Percentiles rank a stretch among this genome's conserved stretches.
These are phyloP conservation scores for Apteryx mantelli DNA, from an alignment of 2,113 vertebrate genomes.

Conservation along the genomic window DNA sequence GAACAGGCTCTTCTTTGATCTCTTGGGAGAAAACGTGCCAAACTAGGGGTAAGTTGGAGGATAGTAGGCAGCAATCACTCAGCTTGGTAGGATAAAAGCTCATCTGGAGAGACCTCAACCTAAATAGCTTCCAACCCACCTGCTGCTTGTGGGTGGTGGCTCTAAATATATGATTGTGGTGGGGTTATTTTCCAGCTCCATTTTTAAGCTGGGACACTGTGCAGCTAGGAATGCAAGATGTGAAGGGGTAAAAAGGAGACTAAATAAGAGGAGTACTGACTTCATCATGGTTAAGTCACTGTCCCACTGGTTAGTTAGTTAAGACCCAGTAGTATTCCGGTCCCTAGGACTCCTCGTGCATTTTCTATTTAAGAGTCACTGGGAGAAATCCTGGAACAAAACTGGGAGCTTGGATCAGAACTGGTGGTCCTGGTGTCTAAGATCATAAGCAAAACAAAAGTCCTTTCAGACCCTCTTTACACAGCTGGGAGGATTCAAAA, in stretches of 20 bases:
- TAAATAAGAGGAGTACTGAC: background rate
- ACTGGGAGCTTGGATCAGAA: background rate
- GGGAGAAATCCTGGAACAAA: background rate
- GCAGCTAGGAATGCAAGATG: background rate
- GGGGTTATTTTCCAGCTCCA: background rate
- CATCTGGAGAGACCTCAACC: background rate
- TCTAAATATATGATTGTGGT: background rate
- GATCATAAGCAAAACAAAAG: background rate
- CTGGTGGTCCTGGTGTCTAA: background rate
- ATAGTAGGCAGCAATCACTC: background rate
- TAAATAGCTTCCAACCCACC: background rate
- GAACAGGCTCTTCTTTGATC: background rate
- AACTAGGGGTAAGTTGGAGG: background rate
- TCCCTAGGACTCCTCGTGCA: background rate
- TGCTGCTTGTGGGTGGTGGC: background rate
- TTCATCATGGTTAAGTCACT: background rate
- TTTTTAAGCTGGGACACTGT: background rate
- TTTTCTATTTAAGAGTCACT: background rate
- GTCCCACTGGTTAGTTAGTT: background rate
- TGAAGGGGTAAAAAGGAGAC: background rate
- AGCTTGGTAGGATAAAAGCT: constrained; percentile 7
- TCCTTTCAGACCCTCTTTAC: background rate
- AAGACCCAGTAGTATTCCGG: background rate
- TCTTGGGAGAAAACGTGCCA: background rate
- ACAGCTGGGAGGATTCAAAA: background rate